Evolutionary conservation across 2,113 vertebrate species (phyloP).

Genomic region (Hemiscyllium ocellatum): DNA sequence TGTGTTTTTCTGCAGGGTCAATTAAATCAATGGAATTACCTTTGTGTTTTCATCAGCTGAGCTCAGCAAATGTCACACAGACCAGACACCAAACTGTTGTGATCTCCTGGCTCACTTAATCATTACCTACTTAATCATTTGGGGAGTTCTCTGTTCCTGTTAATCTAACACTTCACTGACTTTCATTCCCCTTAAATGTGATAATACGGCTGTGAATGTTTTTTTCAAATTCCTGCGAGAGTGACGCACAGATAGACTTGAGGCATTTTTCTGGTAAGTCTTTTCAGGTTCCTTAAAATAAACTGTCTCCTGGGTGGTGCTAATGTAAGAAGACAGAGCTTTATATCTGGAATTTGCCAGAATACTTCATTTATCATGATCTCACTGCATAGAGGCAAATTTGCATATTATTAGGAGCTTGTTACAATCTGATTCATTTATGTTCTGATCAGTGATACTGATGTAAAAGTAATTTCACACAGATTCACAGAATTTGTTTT

Average conservation of each 20-base stretch:
- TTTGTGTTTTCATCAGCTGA: background rate
- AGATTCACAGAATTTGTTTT: background rate
- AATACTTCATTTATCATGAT: too few species aligned
- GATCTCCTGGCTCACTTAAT: background rate
- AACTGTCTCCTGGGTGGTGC: background rate
- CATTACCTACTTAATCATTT: background rate
- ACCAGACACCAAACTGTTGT: background rate
- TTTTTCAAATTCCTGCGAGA: background rate
- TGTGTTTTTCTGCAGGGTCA: background rate
- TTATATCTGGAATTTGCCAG: background rate
- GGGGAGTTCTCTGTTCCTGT: background rate
- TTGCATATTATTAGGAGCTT: background rate
- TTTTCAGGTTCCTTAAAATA: background rate
- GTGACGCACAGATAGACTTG: background rate
- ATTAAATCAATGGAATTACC: background rate
- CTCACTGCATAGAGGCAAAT: background rate
- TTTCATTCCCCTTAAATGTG: background rate
- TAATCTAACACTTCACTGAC: too few species aligned
- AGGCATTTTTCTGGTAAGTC: background rate
- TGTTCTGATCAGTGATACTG: background rate
- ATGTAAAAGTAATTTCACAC: constrained; percentile 2
- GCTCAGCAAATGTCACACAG: background rate
- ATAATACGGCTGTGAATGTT: background rate
- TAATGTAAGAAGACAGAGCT: background rate
- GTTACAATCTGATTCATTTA: background rate